These are phyloP conservation scores for Darwinula stevensoni DNA, from an alignment of 2,888 invertebrate species.

Conservation along the genomic window DNA sequence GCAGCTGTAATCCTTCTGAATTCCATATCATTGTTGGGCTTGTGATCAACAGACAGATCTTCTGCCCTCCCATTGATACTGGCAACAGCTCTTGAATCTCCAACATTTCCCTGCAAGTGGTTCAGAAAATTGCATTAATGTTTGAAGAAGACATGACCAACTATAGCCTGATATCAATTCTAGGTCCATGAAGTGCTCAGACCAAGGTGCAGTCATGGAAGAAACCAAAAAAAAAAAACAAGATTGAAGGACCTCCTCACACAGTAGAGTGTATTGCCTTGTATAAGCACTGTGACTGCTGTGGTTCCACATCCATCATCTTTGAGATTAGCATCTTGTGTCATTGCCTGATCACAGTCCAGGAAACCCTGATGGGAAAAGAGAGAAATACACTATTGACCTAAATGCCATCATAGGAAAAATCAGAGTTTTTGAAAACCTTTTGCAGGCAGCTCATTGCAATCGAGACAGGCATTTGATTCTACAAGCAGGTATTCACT, in stretches of 20 bases:
- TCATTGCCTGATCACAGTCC: slow-evolving; percentile 74
- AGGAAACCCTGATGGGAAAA: slow-evolving; percentile 62
- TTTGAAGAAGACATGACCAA: too few species aligned
- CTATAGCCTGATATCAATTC: too few species aligned
- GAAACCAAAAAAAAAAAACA: too few species aligned
- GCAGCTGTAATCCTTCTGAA: slow-evolving; percentile 60
- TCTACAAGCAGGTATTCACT: too few species aligned
- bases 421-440: too few species aligned
- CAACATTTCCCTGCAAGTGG: slow-evolving; percentile 56
- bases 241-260: slow-evolving; percentile 26
- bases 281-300: slow-evolving; percentile 54
- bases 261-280: slow-evolving; percentile 59
- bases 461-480: too few species aligned
- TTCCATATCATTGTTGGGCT: slow-evolving; percentile 68
- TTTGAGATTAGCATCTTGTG: slow-evolving; percentile 52
- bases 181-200: background rate
- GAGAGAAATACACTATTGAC: too few species aligned
- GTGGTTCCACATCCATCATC: slow-evolving; percentile 87
- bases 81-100: slow-evolving; percentile 82
- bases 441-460: too few species aligned
- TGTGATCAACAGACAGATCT: slow-evolving; percentile 65
- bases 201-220: background rate
- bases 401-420: slow-evolving; percentile 7
- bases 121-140: background rate
- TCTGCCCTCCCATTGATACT: slow-evolving; percentile 48